A percentile compares a stretch with the other conserved stretches of the same genome.
Evolutionary conservation across 2,888 invertebrate species (phyloP).

Genomic region (Chloroclystis v-ata): DNA sequence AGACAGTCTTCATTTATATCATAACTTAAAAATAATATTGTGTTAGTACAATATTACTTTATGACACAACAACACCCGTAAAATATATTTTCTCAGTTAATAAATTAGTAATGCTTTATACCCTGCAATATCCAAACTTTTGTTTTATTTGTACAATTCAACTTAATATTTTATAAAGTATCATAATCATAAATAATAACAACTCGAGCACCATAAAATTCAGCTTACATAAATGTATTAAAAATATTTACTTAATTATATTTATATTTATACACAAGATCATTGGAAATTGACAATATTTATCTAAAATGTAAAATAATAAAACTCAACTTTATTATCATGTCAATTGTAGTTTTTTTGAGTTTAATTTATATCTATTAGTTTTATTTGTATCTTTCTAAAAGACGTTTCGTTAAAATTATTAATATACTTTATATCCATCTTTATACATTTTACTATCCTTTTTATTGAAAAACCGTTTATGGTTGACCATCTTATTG

Average conservation of each 20-base stretch:
- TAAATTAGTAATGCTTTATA: conserved; percentile 21
- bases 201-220: conserved; percentile 58
- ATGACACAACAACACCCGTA: conserved; percentile 52
- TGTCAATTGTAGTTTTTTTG: no score
- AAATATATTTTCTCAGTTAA: conserved; percentile 14
- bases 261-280: conserved; percentile 40
- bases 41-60: conserved; percentile 25
- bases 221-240: conserved; percentile 45
- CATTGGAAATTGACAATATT: conserved; percentile 32
- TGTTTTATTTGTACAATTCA: conserved; percentile 23
- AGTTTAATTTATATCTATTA: no score
- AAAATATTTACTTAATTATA: conserved; percentile 29
- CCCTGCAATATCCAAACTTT: conserved; percentile 48
- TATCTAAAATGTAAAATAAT: no score
- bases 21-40: conserved; percentile 17
- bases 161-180: conserved; percentile 13
- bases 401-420: no score
- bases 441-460: no score
- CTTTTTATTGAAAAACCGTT: no score
- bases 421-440: no score
- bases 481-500: no score
- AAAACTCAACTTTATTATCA: no score
- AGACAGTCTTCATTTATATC: conserved; percentile 26
- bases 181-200: conserved; percentile 15
- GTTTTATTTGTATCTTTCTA: no score